Evolutionary conservation across 1,140 invertebrate species (phyloP), one percentile per base, ranked within the genome.

Genomic region (Brachionus rotundiformis): DNA sequence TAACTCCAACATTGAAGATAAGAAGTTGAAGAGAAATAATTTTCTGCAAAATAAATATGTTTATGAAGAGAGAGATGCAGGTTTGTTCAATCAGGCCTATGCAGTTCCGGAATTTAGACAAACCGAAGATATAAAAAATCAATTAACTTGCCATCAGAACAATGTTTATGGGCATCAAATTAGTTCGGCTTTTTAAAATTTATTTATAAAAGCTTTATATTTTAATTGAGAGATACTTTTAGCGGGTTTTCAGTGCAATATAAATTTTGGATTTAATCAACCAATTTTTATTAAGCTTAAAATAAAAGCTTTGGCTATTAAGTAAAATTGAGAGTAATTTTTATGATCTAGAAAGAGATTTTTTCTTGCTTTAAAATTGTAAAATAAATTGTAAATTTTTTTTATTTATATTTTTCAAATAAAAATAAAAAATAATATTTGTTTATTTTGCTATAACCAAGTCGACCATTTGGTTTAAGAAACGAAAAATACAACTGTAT

Each of bases 111-210:
- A 73, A 13, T 73, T 44, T 19, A 73, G 39, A 25, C 68, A 73
- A 25, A 44, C 6, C 7, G 36, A 73, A 73, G 23, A 41, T 29
- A 29, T 59, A 1, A 41, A 79, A 23, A 79, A 79, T 41, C 44
- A 79, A 39, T 4, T 79, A 10, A 3, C 54, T 39, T 79, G 31
- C 27, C 76, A 79, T 23, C 68, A 73, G n/a, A 41, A 73, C 36
- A 73, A 73, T 25, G 23, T 44, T n/a, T 73, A 44, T 73, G 68
- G 68, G 2, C 68, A 73, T 73, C 68, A 73, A n/a, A 19, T 63
- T 8, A 79, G 76, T 79, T 79, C 76, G 47, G 76, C 76, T 39
- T 79, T 79, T 79, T 79, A 27, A 59, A 13, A 11, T 31, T 16
- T 19, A 29, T 27, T 29, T 47, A 27, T 68, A 68, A 23, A 25